Conservation (phyloP, 2,113 vertebrate genomes). For the Nyctereutes procyonoides region DNA sequence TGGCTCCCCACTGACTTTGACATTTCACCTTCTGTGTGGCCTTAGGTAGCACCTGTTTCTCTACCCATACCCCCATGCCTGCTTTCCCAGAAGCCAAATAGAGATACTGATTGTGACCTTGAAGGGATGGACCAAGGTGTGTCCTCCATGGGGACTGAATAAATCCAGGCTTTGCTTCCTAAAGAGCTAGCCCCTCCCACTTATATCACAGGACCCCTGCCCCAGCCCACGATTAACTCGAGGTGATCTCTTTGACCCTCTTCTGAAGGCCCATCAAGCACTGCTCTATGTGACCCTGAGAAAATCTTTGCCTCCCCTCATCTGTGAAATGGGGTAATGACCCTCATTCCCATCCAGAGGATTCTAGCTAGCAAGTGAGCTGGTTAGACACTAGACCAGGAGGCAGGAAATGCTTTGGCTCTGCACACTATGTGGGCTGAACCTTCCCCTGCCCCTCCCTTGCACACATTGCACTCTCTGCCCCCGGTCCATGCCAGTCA, state of each 20-base stretch:
- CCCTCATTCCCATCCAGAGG: neutral
- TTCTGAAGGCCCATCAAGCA: neutral
- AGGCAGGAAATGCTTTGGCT: neutral
- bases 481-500: conserved; percentile 55
- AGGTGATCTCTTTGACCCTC: neutral
- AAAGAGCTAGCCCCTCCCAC: neutral
- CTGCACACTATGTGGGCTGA: neutral
- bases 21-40: neutral
- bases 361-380: neutral
- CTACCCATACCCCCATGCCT: neutral
- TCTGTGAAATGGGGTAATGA: neutral
- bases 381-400: no score
- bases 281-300: neutral
- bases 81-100: neutral
- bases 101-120: neutral
- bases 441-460: neutral
- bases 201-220: neutral
- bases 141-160: neutral
- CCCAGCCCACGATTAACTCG: neutral
- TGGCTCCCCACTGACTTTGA: neutral
- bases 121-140: neutral
- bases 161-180: neutral
- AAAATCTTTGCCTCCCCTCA: neutral
- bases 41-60: neutral
- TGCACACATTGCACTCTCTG: neutral